These are phyloP conservation scores for Halyomorpha halys DNA, from an alignment of 1,140 invertebrate genomes.

Conservation along the genomic window DNA sequence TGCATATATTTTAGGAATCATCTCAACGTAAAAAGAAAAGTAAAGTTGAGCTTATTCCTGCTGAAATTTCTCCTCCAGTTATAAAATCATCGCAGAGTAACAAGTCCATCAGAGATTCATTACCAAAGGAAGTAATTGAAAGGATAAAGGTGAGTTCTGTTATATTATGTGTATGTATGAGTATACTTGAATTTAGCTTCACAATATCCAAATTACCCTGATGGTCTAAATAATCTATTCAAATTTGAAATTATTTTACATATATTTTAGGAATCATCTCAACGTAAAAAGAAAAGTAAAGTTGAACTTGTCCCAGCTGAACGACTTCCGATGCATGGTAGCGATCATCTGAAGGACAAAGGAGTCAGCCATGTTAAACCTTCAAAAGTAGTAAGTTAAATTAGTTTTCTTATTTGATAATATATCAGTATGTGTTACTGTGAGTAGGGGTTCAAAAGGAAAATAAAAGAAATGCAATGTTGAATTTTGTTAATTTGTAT, in stretches of 20 bases:
- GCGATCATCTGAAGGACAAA: constrained; percentile 36
- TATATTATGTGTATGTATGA: constrained; percentile 14
- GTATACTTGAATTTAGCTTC: too few relatives aligned
- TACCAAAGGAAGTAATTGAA: constrained; percentile 40
- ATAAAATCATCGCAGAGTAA: constrained; percentile 23
- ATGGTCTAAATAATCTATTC: too few relatives aligned
- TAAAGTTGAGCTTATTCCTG: too few relatives aligned
- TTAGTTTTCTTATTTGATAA: too few relatives aligned
- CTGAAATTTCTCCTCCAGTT: too few relatives aligned
- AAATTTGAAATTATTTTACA: constrained; percentile 16
- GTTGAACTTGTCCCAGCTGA: constrained; percentile 39
- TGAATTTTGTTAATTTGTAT: too few relatives aligned
- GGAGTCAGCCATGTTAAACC: constrained; percentile 34
- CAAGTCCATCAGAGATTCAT: constrained; percentile 36
- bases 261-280: constrained; percentile 33
- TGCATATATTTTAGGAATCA: too few relatives aligned
- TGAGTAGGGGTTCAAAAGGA: too few relatives aligned
- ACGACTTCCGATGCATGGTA: constrained; percentile 34
- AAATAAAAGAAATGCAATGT: too few relatives aligned
- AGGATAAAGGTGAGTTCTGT: constrained; percentile 39
- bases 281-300: constrained; percentile 36
- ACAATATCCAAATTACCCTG: too few relatives aligned
- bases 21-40: too few relatives aligned
- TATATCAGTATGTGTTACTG: too few relatives aligned
- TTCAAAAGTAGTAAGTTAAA: neutral